Base-by-base conservation (phyloP, 2,888 invertebrate species). In the Microplitis manilae region DNA sequence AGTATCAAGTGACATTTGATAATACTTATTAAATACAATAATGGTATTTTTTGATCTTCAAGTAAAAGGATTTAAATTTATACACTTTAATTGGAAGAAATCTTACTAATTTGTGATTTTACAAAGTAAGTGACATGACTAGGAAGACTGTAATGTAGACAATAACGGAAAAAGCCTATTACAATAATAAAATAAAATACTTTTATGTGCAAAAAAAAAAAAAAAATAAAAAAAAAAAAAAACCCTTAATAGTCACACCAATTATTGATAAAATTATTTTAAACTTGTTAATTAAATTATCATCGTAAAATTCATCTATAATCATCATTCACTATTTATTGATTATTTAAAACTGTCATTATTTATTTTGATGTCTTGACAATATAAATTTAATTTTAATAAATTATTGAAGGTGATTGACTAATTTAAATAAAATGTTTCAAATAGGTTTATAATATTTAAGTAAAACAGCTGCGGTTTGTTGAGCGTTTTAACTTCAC, bases 381-480 rank as follows among this genome's bases (percentile, higher is more conserved):
- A 30, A 30, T 30, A 30, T 30, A 30, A 8, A 50, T 50, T 50
- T 8, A 50, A 5, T 13, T 50, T 13, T 50, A 50, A 50, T 50
- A 8, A 50, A 50, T 50, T 13, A 50, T 50, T 50, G 50, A 13
- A 8, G 1, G 13, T 50, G 13, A 50, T 13, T 50, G 2, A 50
- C 8, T 50, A 50, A 13, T 50, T 50, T 13, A 13, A 13, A 50
- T 50, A 50, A 50, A 13, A 50, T 50, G 13, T 50, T 50, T 50
- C 13, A 13, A 50, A 50, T 50, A 50, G 8, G 8, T 50, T 8
- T 50, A 13, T n/a, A 20, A 13, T 15, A 20, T 50, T 70, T 6
- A 9, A 71, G 8, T 59, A 38, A 5, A 59, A 38, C n/a, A 39
- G 69, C 30, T 60, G 30, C 15, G 1, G 70, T n/a, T 71, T 71